Evolutionary conservation across 1,140 invertebrate genomes (phyloP), one percentile per base, ranked within the genome.

Genomic region (Frieseomelitta varia): DNA sequence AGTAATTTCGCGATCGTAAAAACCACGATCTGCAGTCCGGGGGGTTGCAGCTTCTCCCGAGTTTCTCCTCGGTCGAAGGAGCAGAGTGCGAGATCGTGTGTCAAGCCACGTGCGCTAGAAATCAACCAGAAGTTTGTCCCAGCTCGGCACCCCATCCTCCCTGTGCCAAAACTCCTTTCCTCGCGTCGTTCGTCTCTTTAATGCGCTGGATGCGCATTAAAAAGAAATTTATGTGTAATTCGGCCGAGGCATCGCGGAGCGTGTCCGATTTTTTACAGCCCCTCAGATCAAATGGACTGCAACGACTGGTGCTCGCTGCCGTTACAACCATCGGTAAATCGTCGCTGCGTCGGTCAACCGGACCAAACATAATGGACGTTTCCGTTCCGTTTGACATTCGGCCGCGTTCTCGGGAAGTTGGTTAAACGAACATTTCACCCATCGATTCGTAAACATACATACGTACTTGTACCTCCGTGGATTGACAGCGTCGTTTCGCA

Each of bases 221-320:
- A 82, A 51, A 30, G 63, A 51, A 51, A 82, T 82, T 82, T 82
- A 82, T 82, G 63, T 55, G 80, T 82, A 82, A 82, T 82, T 77
- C 63, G 30, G 24, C 1, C 19, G 24, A 27, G 34, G 34, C 34
- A 55, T 82, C 73, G 34, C 30, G 30, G 12, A 56, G 21, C 63
- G 53, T 30, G 58, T 21, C 24, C 14, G 69, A 74, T 68, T 82
- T 77, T 61, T 82, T 77, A 68, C 34, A 24, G 63, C n/a, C 39
- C 39, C 39, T 6, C 19, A 6, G 4, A 10, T 6, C 30, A 77
- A 82, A 82, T 82, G 80, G 80, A 68, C 61, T 30, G 61, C 58
- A 58, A 65, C 72, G 72, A 55, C 72, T 30, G 51, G 24, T 17
- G 53, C 34, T 15, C 30, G 63, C 17, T 39, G 30, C 80, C 51